These are phyloP conservation scores for Aphelinus atriplicis DNA, from an alignment of 1,140 invertebrate species.

Conservation along the genomic window DNA sequence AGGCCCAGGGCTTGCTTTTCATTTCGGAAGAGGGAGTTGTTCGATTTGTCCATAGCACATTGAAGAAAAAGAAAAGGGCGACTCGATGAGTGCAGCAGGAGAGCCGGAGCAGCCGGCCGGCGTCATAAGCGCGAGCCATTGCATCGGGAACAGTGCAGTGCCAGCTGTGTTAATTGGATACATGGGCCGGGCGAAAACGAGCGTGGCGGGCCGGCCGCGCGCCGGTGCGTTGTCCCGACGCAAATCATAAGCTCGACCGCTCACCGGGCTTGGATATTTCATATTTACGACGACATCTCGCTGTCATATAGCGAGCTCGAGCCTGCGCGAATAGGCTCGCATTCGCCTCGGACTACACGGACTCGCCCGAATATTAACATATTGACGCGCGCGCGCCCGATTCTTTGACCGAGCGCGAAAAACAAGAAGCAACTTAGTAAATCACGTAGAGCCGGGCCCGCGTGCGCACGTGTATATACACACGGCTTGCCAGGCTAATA, in stretches of 20 bases:
- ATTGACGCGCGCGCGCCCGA: constrained; percentile 55
- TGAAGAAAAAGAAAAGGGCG: too few species aligned
- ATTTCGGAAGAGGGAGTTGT: too few species aligned
- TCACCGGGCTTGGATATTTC: constrained; percentile 60
- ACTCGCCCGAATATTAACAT: constrained; percentile 59
- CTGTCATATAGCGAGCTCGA: too few species aligned
- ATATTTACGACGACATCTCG: constrained; percentile 63
- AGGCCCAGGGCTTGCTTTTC: too few species aligned
- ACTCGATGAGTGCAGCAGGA: too few species aligned
- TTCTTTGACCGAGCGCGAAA: constrained; percentile 39
- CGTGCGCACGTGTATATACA: neutral
- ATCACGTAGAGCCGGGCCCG: constrained; percentile 51
- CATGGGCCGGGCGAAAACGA: too few species aligned
- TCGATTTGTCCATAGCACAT: too few species aligned
- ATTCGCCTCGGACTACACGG: neutral
- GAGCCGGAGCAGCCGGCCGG: too few species aligned
- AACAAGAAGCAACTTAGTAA: constrained; percentile 64
- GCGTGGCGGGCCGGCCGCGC: neutral
- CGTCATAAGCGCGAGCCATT: too few species aligned
- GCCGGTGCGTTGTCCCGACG: neutral
- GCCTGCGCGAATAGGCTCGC: too few species aligned
- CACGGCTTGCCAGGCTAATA: constrained; percentile 5
- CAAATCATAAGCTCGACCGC: constrained; percentile 35
- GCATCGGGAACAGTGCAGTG: too few species aligned
- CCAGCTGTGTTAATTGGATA: too few species aligned